Conservation (phyloP, 2,888 invertebrate species). For the Oxytorus armatus region DNA sequence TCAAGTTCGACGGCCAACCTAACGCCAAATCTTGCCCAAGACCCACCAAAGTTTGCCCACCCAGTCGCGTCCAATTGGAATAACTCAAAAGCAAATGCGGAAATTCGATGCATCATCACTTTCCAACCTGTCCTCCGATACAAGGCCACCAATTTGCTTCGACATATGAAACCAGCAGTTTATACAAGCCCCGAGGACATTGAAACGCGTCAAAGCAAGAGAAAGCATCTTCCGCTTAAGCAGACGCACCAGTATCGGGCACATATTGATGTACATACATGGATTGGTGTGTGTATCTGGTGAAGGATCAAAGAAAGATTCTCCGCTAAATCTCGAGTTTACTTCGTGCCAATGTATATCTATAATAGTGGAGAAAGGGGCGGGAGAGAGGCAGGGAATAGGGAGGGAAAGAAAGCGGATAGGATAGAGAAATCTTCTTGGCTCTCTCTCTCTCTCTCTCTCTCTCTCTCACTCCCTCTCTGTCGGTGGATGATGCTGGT, state of each 20-base stretch:
- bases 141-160: too few species aligned
- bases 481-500: slow-evolving; percentile 19
- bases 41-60: too few species aligned
- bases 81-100: too few species aligned
- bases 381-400: not conserved
- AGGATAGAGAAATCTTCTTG: slow-evolving; percentile 41
- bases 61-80: too few species aligned
- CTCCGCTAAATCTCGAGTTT: slow-evolving; percentile 16
- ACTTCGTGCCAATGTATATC: not conserved
- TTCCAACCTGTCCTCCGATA: too few species aligned
- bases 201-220: slow-evolving; percentile 25
- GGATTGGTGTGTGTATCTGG: not conserved
- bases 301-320: slow-evolving; percentile 22
- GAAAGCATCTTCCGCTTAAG: slow-evolving; percentile 34
- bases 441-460: too few species aligned
- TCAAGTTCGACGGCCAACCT: too few species aligned
- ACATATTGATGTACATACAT: too few species aligned
- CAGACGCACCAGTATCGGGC: not conserved
- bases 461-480: too few species aligned
- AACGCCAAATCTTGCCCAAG: too few species aligned
- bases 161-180: too few species aligned
- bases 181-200: slow-evolving; percentile 34
- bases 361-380: not conserved
- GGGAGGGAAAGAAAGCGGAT: not conserved
- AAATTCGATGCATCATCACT: too few species aligned